Evolutionary conservation across 2,888 invertebrate genomes (phyloP).

Genomic region (Gibbula magus): DNA sequence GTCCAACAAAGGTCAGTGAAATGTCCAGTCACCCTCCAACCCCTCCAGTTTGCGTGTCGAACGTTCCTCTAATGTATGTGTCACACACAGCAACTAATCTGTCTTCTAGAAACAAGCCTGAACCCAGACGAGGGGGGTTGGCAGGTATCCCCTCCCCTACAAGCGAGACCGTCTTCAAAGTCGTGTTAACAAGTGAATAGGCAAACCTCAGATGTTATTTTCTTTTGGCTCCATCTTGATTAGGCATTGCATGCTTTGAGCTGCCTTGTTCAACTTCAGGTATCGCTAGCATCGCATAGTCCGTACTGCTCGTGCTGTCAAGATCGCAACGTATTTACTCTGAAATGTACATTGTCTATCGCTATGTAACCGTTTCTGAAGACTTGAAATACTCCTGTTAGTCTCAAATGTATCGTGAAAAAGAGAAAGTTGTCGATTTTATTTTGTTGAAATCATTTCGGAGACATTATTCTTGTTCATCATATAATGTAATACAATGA

Average conservation of each 20-base stretch:
- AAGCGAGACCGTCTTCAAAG: neutral
- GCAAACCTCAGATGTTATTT: conserved; percentile 3
- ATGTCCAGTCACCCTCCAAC: no score
- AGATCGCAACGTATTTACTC: neutral
- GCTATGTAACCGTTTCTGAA: no score
- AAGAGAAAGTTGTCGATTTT: no score
- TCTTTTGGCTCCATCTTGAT: conserved; percentile 2
- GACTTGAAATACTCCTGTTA: no score
- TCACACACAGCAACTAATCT: neutral
- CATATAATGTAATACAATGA: no score
- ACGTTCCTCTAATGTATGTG: neutral
- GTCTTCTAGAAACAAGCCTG: conserved; percentile 20
- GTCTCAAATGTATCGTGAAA: no score
- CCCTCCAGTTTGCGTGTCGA: no score
- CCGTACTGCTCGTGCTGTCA: no score
- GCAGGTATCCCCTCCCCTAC: neutral
- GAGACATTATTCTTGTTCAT: no score
- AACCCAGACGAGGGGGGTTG: neutral
- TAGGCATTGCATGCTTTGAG: neutral
- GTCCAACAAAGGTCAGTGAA: no score
- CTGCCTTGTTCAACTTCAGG: neutral
- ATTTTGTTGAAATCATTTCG: no score
- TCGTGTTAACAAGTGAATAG: conserved; percentile 12
- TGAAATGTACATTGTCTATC: neutral
- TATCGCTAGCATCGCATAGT: no score